Percentiles rank a stretch among this genome's conserved stretches.
Evolutionary conservation across 2,113 vertebrate genomes (phyloP).

Genomic region (Cyprinodon variegatus): DNA sequence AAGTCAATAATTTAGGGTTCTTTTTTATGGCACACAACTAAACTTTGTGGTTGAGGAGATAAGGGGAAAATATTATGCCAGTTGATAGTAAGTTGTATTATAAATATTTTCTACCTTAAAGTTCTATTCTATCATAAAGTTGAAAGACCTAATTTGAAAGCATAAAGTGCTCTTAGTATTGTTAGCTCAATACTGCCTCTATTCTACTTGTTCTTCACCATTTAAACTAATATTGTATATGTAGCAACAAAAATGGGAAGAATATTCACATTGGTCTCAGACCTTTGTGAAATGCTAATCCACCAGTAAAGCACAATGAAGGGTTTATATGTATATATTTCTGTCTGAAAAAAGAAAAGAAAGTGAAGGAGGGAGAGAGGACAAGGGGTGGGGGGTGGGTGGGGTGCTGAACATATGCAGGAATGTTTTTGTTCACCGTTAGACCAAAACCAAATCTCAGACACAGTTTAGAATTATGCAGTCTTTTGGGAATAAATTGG

Average conservation of each 20-base stretch:
- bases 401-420: slow-evolving; percentile 64
- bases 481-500: slow-evolving; percentile 6
- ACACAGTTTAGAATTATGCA: slow-evolving; percentile 45
- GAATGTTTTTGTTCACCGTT: slow-evolving; percentile 66
- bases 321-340: background rate
- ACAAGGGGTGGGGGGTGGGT: too few relatives aligned
- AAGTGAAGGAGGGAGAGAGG: background rate
- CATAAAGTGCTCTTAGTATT: background rate
- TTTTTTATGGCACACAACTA: background rate
- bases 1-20: background rate
- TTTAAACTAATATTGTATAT: background rate
- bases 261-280: too few relatives aligned
- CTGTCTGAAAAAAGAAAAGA: background rate
- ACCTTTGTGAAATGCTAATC: background rate
- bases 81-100: background rate
- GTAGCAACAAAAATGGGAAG: background rate
- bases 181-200: background rate
- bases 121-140: background rate
- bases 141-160: background rate
- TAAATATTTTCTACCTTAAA: background rate
- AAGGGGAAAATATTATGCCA: background rate
- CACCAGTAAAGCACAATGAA: background rate
- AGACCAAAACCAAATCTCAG: slow-evolving; percentile 61
- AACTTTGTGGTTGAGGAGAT: background rate
- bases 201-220: background rate